phyloP scores from a whole-genome alignment of 2,113 vertebrate species.

The Mus spicilegus region DNA sequence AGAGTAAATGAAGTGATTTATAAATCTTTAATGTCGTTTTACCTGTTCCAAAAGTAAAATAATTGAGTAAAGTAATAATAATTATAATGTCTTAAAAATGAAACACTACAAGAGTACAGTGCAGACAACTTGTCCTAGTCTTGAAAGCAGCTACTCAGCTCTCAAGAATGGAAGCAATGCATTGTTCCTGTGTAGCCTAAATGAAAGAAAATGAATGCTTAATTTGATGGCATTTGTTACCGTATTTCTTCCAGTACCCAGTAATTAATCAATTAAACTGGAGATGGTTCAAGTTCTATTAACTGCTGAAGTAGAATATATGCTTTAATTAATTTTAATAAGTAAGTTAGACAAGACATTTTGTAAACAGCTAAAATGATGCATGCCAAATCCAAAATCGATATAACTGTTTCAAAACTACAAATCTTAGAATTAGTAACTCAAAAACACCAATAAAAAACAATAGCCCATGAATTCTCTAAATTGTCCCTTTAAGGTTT shows the following conservation, averaged over 20 bases:
- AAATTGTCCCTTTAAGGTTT: constrained; percentile 34
- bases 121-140: neutral
- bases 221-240: constrained; percentile 48
- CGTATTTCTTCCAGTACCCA: constrained; percentile 48
- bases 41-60: constrained; percentile 56
- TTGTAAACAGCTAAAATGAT: constrained; percentile 62
- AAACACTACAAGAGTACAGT: constrained; percentile 2
- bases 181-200: constrained; percentile 27
- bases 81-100: constrained; percentile 2
- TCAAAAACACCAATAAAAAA: constrained; percentile 50
- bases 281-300: constrained; percentile 62
- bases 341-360: constrained; percentile 41
- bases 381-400: constrained; percentile 62
- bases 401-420: constrained; percentile 34
- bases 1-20: constrained; percentile 38
- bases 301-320: constrained; percentile 61
- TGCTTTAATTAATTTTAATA: constrained; percentile 65
- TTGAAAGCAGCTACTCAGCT: neutral
- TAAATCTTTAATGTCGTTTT: constrained; percentile 44
- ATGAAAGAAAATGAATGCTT: constrained; percentile 56
- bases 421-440: constrained; percentile 43
- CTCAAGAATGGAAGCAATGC: neutral
- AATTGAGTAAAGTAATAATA: neutral
- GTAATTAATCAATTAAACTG: constrained; percentile 65
- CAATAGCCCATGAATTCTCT: constrained; percentile 26